Percentiles rank a stretch among this genome's conserved stretches.
Evolutionary conservation across 2,797 vertebrate species (phyloP).

Genomic region (Myotis planiceps): DNA sequence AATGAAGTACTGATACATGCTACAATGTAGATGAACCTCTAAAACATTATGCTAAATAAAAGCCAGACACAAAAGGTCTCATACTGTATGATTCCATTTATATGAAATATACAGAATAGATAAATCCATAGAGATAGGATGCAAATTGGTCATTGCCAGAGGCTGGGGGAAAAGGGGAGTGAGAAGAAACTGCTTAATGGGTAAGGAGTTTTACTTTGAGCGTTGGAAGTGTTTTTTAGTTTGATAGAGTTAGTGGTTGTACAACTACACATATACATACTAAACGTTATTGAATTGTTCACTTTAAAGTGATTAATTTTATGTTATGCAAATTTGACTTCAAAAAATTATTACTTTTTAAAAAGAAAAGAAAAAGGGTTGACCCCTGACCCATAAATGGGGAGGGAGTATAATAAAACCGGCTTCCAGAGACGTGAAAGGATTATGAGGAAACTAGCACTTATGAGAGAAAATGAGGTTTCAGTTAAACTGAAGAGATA

Average conservation of each 20-base stretch:
- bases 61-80: not conserved
- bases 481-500: not conserved
- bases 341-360: not conserved
- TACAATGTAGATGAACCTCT: not conserved
- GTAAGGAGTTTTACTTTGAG: not conserved
- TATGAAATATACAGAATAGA: not conserved
- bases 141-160: not conserved
- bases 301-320: slow-evolving; percentile 17
- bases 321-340: not conserved
- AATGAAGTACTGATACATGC: not conserved
- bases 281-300: not conserved
- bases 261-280: not conserved
- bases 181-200: not conserved
- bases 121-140: not conserved
- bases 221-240: not conserved
- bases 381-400: not conserved
- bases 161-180: not conserved
- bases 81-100: not conserved
- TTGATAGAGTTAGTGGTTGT: not conserved
- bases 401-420: not conserved
- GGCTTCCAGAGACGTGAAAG: not conserved
- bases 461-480: slow-evolving; percentile 1
- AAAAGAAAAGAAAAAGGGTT: not conserved
- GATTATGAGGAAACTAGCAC: not conserved
- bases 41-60: not conserved